phyloP scores from a whole-genome alignment of 2,113 vertebrate species.

The Aplodontia rufa region DNA sequence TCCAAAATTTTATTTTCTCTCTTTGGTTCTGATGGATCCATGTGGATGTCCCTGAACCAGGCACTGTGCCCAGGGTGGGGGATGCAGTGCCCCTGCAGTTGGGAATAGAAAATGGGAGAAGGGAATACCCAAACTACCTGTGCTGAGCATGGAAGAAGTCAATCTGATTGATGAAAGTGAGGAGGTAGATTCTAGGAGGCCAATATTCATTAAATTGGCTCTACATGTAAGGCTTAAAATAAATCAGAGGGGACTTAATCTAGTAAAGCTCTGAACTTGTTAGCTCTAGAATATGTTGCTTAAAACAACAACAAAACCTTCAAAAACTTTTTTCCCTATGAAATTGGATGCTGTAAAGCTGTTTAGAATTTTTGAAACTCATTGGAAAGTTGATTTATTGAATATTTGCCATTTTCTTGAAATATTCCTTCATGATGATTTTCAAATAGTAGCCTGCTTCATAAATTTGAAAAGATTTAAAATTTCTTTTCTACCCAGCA shows the following conservation, averaged over 20 bases:
- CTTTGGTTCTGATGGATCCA: neutral
- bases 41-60: neutral
- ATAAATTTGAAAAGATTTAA: slow-evolving; percentile 23
- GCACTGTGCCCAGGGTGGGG: neutral
- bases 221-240: neutral
- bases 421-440: slow-evolving; percentile 12
- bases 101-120: neutral
- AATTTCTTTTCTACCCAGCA: neutral
- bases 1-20: neutral
- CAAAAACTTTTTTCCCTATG: neutral
- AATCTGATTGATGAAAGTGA: neutral
- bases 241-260: neutral
- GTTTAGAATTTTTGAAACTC: slow-evolving; percentile 6
- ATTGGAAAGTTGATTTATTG: neutral
- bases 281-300: neutral
- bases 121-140: neutral
- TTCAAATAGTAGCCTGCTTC: slow-evolving; percentile 7
- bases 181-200: neutral
- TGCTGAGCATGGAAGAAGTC: neutral
- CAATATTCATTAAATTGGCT: neutral
- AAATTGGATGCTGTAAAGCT: neutral
- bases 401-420: slow-evolving; percentile 2
- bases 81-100: neutral
- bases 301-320: neutral
- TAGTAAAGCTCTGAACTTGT: neutral